Base-by-base conservation (phyloP, 64 coral and sea anemone genomes). In the Acropora tenuis region DNA sequence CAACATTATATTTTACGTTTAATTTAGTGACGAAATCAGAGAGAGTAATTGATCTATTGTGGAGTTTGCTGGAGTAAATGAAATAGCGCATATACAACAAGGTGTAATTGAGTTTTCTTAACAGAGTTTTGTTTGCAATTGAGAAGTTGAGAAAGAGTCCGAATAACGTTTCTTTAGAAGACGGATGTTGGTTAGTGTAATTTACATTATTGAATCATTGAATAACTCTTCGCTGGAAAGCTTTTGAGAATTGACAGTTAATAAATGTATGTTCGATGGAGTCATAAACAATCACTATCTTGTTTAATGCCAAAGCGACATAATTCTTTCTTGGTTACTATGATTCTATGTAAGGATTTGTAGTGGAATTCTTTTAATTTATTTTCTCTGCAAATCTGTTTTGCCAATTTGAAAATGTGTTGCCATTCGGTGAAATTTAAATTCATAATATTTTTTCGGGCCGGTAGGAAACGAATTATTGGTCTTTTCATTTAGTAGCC, bases 321-420 rank as follows among this genome's bases (percentile, higher is more conserved):
- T 61, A 80, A 9, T 50, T 78, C 76, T 18, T 80, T 61, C 41
- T 41, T 80, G 19, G 53, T 60, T 6, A 80, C 49, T 8, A 77
- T 15, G 13, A 47, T 77, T 46, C 75, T 78, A 78, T 78, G 44
- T 47, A 48, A 17, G 17, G 50, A 78, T 43, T 16, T 78, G 12
- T 50, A 16, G 20, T 78, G 45, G 48, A 49, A 59, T 58, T 80
- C 78, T 58, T 18, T 79, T 50, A 80, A 49, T 57, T 80, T 80
- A 10, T 55, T 80, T 57, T 80, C 50, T 58, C 52, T 80, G 48
- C 17, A 80, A 30, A 71, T 71, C 67, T 57, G 47, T 80, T 57
- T 80, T 57, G 17, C 78, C 52, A 5, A 80, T 80, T 17, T 57
- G 48, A 80, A 16, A 16, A 71, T 18, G 15, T 16, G 15, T 16